Base-by-base conservation (phyloP, 2,888 invertebrate species). In the Lepidocyrtoides sp. region DNA sequence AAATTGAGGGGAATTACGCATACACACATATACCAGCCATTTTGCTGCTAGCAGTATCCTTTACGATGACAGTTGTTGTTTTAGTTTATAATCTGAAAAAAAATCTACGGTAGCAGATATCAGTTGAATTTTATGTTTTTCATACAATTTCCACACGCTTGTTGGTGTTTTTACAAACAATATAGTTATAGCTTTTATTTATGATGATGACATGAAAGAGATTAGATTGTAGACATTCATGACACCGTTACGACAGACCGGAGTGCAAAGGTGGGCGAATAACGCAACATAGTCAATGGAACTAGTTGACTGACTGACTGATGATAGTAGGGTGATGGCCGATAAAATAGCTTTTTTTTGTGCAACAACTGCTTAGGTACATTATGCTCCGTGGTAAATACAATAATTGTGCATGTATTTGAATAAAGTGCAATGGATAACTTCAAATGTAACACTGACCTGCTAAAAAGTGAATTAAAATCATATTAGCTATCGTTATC, bases 371-470 rank as follows among this genome's bases (percentile, higher is more conserved):
- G 57, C 17, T 17, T 20, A 57, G 57, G 10, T 8, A 60, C 14
- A n/a, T 26, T 10, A 23, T 23, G 2, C 32, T 32, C 66, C 32
- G 36, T 32, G 1, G 10, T 36, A 23, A 26, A 29, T 72, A 10
- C 44, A 72, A 12, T 72, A 23, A 41, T 26, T n/a, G 60, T 82
- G 41, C 60, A 57, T 63, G 60, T 2, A 17, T 72, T 20, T 44
- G 14, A 51, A 17, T 54, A 29, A 5, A 23, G n/a, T 2, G 5
- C 2, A 2, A 36, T 44, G 48, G 17, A 54, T 17, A 8, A 29
- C 54, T 26, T 54, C 77, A 77, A 60, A 14, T 86, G 86, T 86
- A 86, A 86, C 86, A 86, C 86, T 86, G 86, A 86, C 86, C 86
- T 86, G 86, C 14, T 86, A 77, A 60, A 54, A 54, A 82, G 36